Base-by-base conservation (phyloP, 1,140 invertebrate species). In the Achroia grisella region DNA sequence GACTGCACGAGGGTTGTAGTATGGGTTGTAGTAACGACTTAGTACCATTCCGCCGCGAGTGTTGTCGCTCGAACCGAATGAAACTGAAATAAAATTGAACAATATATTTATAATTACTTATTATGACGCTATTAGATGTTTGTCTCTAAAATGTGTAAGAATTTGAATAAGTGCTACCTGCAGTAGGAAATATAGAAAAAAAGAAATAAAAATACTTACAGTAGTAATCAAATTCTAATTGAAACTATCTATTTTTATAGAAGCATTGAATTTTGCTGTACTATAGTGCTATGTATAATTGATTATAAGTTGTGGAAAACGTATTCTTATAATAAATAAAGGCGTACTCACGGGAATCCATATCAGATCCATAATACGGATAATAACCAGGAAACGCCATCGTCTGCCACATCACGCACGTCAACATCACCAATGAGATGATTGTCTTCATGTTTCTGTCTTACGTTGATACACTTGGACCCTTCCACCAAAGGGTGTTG, bases 1-100 rank as follows among this genome's bases (percentile, higher is more conserved):
- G 10, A 53, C 59, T 0, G 59, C 47, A 3, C 62, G 58, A 10
- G 56, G 64, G 37, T 65, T 69, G 67, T 79, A 79, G 61, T 82
- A 80, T 1, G 80, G 80, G 52, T 77, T 80, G 62, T 82, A 84
- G 57, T 80, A 84, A 4, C 78, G 69, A 43, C 74, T 84, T 39
- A 82, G 10, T 2, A 67, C 76, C 60, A 82, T 69, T 0, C 71
- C 80, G 4, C 78, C 74, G 8, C 71, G 70, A 39, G 42, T 56
- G 39, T 43, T 71, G 44, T 80, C 80, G 10, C 48, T 58, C 1
- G 71, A 71, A 8, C 80, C 80, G 15, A 69, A 80, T 0, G 80
- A 82, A 31, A 80, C 80, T 85, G 71, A 33, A 45, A 44, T 45
- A 41, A 23, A 23, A 23, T 3, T 23, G 6, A 23, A 23, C 2